Conservation (phyloP, 2,888 invertebrate genomes). For the Ormyrus rosae region DNA sequence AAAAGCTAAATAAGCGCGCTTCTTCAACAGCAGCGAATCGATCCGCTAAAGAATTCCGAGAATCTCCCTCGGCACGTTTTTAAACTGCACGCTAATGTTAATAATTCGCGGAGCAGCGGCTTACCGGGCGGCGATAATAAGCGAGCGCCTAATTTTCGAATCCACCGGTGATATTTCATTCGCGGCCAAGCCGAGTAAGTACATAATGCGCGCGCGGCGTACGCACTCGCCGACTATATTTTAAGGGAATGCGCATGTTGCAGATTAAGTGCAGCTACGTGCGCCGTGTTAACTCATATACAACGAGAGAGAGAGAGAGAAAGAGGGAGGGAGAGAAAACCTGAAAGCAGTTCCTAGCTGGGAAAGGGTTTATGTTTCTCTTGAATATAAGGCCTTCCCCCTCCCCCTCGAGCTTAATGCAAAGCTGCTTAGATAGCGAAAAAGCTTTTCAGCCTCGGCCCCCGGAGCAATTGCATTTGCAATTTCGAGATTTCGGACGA, state of each 20-base stretch:
- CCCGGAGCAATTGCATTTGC: conserved; percentile 11
- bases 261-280: conserved; percentile 23
- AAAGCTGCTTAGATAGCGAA: conserved; percentile 50
- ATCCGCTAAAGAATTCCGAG: too few species aligned
- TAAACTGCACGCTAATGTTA: conserved; percentile 5
- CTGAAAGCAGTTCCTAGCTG: conserved; percentile 36
- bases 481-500: not conserved
- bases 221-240: conserved; percentile 12
- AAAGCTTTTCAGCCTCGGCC: conserved; percentile 35
- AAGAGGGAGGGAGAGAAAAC: not conserved
- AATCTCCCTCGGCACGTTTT: not conserved
- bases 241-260: conserved; percentile 32
- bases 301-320: too few species aligned
- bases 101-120: conserved; percentile 7
- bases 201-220: conserved; percentile 26
- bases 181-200: conserved; percentile 17
- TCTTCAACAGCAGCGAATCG: too few species aligned
- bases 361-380: conserved; percentile 45
- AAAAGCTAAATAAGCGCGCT: too few species aligned
- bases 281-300: conserved; percentile 2
- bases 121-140: conserved; percentile 11
- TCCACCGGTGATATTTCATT: conserved; percentile 38
- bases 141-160: conserved; percentile 35
- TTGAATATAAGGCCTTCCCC: conserved; percentile 35
- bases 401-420: conserved; percentile 20